Evolutionary conservation across 2,113 vertebrate species (phyloP), one percentile per base, ranked within the genome.

Genomic region (Prochilodus magdalenae): DNA sequence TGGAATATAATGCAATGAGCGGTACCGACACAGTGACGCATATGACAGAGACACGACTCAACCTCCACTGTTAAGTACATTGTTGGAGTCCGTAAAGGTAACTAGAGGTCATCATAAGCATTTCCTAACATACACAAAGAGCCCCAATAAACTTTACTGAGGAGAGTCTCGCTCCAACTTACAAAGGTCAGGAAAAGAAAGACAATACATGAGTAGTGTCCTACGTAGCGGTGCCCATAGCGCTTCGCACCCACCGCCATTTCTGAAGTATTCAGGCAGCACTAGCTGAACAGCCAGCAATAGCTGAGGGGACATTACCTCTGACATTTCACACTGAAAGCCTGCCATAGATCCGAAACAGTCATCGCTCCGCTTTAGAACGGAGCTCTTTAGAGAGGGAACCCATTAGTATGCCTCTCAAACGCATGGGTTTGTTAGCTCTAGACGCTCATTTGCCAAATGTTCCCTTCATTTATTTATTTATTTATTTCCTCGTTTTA

Each of bases 241-340:
- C 53, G 63, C 83, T 88, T 83, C 81, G 24, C 74, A 73, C 29
- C 53, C 70, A 79, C 70, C 49, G 47, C 84, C 81, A 84, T 85
- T 86, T 86, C 65, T 47, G 79, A 82, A 85, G 67, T 73, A 77
- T 77, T 57, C 60, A 73, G 33, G 55, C 11, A 70, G 60, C n/a
- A n/a, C n/a, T n/a, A n/a, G n/a, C n/a, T n/a, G n/a, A n/a, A n/a
- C n/a, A n/a, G n/a, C n/a, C n/a, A n/a, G n/a, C n/a, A n/a, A 66
- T 44, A 30, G 66, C 80, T 22, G 62, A 63, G 73, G 40, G 77
- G 59, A 69, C 76, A 83, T 83, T 84, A 36, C 77, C 57, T 60
- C 81, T 83, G 83, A 77, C 81, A 85, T 85, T 79, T 87, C 75
- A 71, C 60, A 75, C 75, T 88, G 77, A 83, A 79, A 81, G 71